These are phyloP conservation scores for Philhelius pedissequus DNA, from an alignment of 2,888 invertebrate species.

Conservation along the genomic window DNA sequence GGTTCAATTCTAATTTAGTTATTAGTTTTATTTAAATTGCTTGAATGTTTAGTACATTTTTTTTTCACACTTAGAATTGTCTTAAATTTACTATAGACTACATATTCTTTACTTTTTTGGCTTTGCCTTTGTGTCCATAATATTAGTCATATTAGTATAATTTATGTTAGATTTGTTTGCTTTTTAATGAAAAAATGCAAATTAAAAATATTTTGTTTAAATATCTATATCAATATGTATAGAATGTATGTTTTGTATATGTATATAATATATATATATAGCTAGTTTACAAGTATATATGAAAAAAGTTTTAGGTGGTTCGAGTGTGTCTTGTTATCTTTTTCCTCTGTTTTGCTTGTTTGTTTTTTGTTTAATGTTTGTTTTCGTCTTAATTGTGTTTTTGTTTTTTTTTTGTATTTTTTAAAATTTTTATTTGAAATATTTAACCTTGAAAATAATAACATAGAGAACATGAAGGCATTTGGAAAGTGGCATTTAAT, in stretches of 20 bases:
- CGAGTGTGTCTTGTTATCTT: slow-evolving; percentile 68
- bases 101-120: slow-evolving; percentile 32
- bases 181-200: slow-evolving; percentile 61
- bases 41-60: slow-evolving; percentile 28
- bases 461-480: slow-evolving; percentile 69
- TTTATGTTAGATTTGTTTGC: slow-evolving; percentile 51
- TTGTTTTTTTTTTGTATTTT: not conserved
- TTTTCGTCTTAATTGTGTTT: slow-evolving; percentile 14
- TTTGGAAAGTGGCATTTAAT: slow-evolving; percentile 65
- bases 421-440: slow-evolving; percentile 31
- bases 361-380: slow-evolving; percentile 36
- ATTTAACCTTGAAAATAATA: slow-evolving; percentile 59
- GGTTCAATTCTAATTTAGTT: slow-evolving; percentile 64
- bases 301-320: slow-evolving; percentile 67
- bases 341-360: slow-evolving; percentile 53
- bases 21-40: slow-evolving; percentile 32
- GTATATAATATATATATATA: slow-evolving; percentile 62
- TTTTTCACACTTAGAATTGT: slow-evolving; percentile 54
- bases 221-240: slow-evolving; percentile 67
- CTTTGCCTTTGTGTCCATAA: slow-evolving; percentile 57
- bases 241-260: slow-evolving; percentile 61
- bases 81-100: slow-evolving; percentile 38
- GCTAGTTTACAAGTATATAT: slow-evolving; percentile 66
- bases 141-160: slow-evolving; percentile 45
- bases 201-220: slow-evolving; percentile 56